These are phyloP conservation scores for Dicranocentrus wangi DNA, from an alignment of 2,888 invertebrate genomes.

Conservation along the genomic window DNA sequence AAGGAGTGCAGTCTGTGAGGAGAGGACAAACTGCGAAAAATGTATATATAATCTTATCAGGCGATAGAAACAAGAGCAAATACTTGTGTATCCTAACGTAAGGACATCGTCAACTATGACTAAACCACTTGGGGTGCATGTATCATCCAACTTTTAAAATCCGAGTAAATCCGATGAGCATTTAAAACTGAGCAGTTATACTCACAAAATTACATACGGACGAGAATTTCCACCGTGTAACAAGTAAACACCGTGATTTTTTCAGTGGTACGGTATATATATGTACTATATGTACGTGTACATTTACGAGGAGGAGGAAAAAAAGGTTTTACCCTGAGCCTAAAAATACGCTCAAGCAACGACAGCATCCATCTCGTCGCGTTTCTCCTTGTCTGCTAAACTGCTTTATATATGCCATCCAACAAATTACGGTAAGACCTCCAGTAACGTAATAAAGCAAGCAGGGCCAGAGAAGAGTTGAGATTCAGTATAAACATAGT, in stretches of 20 bases:
- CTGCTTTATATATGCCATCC: neutral
- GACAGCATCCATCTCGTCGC: constrained; percentile 18
- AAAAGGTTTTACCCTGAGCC: constrained; percentile 66
- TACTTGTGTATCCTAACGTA: too few relatives aligned
- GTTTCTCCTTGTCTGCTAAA: constrained; percentile 9
- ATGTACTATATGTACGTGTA: neutral
- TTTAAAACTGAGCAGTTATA: constrained; percentile 18
- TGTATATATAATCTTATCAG: too few relatives aligned
- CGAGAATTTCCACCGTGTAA: neutral
- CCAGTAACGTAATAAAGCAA: too few relatives aligned
- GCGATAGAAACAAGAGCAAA: too few relatives aligned
- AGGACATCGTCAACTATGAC: neutral
- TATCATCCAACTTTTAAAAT: constrained; percentile 6
- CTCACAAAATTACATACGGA: neutral
- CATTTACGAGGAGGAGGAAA: neutral
- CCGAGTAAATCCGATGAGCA: constrained; percentile 14
- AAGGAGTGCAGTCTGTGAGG: neutral
- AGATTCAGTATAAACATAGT: too few relatives aligned
- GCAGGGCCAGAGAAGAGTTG: too few relatives aligned
- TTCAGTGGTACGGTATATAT: neutral
- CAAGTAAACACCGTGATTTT: neutral
- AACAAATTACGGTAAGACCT: neutral
- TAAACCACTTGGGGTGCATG: neutral
- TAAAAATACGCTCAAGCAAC: constrained; percentile 68
- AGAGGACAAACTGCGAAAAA: constrained; percentile 4